phyloP scores from a whole-genome alignment of 2,797 vertebrate species.

The Rhabdomys pumilio region DNA sequence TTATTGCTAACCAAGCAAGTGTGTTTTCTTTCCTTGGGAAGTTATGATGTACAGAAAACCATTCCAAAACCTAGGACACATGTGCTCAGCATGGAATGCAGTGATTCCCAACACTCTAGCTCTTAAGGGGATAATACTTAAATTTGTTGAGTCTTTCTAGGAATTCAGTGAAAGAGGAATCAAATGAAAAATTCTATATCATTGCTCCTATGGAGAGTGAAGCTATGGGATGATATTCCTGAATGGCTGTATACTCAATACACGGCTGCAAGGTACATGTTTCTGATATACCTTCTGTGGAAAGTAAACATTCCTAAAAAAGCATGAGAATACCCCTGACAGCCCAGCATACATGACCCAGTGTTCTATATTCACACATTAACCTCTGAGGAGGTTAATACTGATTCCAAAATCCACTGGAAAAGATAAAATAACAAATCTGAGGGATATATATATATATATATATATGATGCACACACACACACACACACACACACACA shows the following conservation, averaged over 20 bases:
- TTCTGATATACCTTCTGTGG: background rate
- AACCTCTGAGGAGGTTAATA: background rate
- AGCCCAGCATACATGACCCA: background rate
- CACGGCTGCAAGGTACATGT: background rate
- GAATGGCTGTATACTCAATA: background rate
- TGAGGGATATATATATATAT: background rate
- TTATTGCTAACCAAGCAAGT: background rate
- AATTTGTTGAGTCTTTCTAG: slow-evolving; percentile 15
- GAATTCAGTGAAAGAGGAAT: background rate
- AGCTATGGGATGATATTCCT: background rate
- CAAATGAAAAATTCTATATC: background rate
- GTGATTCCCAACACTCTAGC: background rate
- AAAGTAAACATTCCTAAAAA: background rate
- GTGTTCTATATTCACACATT: background rate
- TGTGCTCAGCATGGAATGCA: background rate
- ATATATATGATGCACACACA: too few relatives aligned
- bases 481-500: too few relatives aligned
- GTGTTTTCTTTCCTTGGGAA: background rate
- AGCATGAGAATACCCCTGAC: background rate
- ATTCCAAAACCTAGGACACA: background rate
- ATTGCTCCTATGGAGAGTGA: background rate
- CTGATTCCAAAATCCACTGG: background rate
- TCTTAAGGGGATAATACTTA: background rate
- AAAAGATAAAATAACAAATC: slow-evolving; percentile 48
- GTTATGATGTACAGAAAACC: background rate